Percentiles rank a stretch among this genome's conserved stretches.
Conservation (phyloP, 2,113 vertebrate genomes). For the Phalacrocorax carbo region DNA sequence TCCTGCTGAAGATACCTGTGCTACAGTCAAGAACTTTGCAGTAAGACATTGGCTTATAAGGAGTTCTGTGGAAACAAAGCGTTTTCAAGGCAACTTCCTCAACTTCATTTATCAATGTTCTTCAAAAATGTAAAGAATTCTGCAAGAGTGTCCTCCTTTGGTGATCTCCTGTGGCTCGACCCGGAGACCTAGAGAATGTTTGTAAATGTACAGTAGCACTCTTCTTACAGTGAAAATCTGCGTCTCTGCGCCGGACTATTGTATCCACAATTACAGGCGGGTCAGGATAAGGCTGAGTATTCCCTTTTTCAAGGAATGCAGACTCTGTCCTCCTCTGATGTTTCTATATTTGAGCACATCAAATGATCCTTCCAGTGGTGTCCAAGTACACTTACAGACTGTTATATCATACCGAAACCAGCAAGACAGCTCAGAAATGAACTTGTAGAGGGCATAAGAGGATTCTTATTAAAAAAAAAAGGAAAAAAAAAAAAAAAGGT, state of each 20-base stretch:
- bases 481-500: background rate
- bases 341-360: constrained; percentile 88
- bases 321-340: constrained; percentile 70
- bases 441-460: constrained; percentile 70
- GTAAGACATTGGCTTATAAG: constrained; percentile 59
- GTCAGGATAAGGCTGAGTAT: constrained; percentile 66
- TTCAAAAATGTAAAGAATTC: constrained; percentile 74
- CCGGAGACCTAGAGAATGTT: constrained; percentile 76
- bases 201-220: constrained; percentile 82
- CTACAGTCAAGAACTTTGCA: constrained; percentile 68
- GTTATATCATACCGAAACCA: constrained; percentile 91
- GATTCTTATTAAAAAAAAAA: constrained; percentile 62
- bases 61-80: constrained; percentile 68
- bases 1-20: constrained; percentile 73
- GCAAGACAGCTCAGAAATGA: constrained; percentile 86
- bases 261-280: constrained; percentile 57
- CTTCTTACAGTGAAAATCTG: constrained; percentile 71
- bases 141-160: constrained; percentile 64
- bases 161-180: constrained; percentile 67
- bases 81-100: constrained; percentile 72
- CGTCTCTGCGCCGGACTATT: constrained; percentile 73
- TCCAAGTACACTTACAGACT: constrained; percentile 77
- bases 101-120: constrained; percentile 74
- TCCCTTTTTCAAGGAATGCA: constrained; percentile 70
- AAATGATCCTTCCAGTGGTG: constrained; percentile 77